Base-by-base conservation (phyloP, 2,888 invertebrate species). In the Chymomyza procnemis region DNA sequence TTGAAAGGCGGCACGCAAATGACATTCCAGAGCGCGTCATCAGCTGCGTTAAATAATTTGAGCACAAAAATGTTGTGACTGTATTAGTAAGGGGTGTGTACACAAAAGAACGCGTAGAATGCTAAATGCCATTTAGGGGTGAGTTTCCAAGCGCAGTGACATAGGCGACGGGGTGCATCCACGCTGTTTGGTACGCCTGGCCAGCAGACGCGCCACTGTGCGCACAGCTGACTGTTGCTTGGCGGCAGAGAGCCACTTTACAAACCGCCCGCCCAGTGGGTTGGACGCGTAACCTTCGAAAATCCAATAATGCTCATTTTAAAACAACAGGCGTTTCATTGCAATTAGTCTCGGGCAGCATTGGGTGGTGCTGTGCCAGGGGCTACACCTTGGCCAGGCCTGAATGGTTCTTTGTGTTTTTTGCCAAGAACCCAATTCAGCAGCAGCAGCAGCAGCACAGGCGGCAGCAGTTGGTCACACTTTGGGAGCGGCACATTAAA, bases 361-460 rank as follows among this genome's bases (percentile, higher is more conserved):
- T 59, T 80, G 84, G 80, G 81, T 83, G 86, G 63, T 50, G 61
- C 75, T 55, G 52, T 61, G 34, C 67, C 76, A 74, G 59, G 67
- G 59, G 66, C 66, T 70, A 68, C 73, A 67, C 58, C 61, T 61
- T 59, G 62, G 65, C 52, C 61, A 62, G 71, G 63, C 68, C 67
- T 72, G 72, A 76, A 85, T 80, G 84, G 84, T 66, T 85, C 81
- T 79, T 84, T 62, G 69, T 73, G 61, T 69, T 86, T 84, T 81
- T 79, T 60, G 63, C 63, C 77, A 82, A 84, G 84, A 81, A 62
- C 73, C 71, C 71, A 57, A 60, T 26, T 26, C 30, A 8, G 12
- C 34, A 4, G 30, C 55, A 48, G 30, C 50, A 19, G 12, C 61
- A 30, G 54, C 73, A 71, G 62, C 69, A 58, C 54, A 65, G 46